Percentiles rank a stretch among this genome's conserved stretches.
Conservation (phyloP, 1,140 invertebrate species). For the Drosophila teissieri region DNA sequence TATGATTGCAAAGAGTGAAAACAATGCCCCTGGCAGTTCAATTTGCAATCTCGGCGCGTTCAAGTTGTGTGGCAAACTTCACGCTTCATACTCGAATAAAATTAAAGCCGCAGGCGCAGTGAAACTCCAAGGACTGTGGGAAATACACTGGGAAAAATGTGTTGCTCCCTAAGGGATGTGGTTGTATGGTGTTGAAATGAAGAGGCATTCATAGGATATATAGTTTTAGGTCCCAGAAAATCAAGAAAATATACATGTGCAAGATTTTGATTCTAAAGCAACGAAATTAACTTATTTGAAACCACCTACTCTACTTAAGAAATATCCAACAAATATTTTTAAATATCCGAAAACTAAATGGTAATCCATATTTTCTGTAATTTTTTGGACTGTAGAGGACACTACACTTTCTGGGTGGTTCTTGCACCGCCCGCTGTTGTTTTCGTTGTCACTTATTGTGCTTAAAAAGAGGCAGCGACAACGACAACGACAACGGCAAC, state of each 20-base stretch:
- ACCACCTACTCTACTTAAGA: too few species aligned
- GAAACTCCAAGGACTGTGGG: constrained; percentile 6
- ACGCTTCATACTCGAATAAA: constrained; percentile 71
- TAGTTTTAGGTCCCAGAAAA: too few species aligned
- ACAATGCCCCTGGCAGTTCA: constrained; percentile 83
- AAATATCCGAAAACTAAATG: background rate
- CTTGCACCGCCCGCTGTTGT: constrained; percentile 78
- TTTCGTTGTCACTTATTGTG: constrained; percentile 82
- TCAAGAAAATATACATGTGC: too few species aligned
- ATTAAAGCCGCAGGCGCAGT: constrained; percentile 72
- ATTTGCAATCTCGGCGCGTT: constrained; percentile 78
- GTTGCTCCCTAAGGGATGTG: background rate
- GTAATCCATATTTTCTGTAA: too few species aligned
- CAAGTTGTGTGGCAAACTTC: constrained; percentile 77
- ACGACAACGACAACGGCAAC: constrained; percentile 38
- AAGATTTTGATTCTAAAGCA: too few species aligned
- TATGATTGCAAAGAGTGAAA: constrained; percentile 81
- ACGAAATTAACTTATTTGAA: too few species aligned
- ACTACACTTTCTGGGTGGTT: constrained; percentile 42
- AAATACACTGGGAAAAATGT: constrained; percentile 5
- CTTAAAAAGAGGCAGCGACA: constrained; percentile 36
- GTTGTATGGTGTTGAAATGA: background rate
- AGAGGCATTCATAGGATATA: too few species aligned
- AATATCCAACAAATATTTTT: too few species aligned
- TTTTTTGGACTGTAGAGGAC: constrained; percentile 1